Percentiles rank a stretch among this genome's conserved stretches.
These are phyloP conservation scores for Nephrocerus scutellatus DNA, from an alignment of 2,888 invertebrate species.

Conservation along the genomic window DNA sequence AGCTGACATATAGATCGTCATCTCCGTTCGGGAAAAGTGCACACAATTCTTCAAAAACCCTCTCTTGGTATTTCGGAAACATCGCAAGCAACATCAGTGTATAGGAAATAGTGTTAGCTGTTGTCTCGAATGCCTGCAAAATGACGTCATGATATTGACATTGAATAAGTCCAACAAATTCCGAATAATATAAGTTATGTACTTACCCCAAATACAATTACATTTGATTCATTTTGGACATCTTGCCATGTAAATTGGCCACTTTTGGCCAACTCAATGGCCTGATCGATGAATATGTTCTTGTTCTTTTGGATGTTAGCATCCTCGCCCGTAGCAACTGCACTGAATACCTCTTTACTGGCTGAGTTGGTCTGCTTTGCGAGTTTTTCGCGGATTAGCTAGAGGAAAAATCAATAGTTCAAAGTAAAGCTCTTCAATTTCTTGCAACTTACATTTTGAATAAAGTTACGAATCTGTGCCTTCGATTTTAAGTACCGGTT, in stretches of 20 bases:
- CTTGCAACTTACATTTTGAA: slow-evolving; percentile 29
- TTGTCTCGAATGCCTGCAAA: slow-evolving; percentile 40
- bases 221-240: slow-evolving; percentile 39
- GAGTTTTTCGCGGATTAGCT: slow-evolving; percentile 32
- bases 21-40: slow-evolving; percentile 30
- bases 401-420: too few relatives aligned
- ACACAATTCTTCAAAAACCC: slow-evolving; percentile 35
- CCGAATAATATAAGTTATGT: too few relatives aligned
- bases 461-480: slow-evolving; percentile 30
- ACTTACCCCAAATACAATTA: slow-evolving; percentile 37
- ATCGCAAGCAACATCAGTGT: slow-evolving; percentile 36
- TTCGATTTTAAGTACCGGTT: slow-evolving; percentile 29
- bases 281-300: slow-evolving; percentile 33
- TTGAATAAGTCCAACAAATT: too few relatives aligned
- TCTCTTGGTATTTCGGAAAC: slow-evolving; percentile 39
- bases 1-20: slow-evolving; percentile 31
- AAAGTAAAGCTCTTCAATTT: background rate
- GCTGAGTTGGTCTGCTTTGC: too few relatives aligned
- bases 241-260: slow-evolving; percentile 34
- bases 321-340: slow-evolving; percentile 2
- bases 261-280: slow-evolving; percentile 31
- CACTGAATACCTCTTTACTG: slow-evolving; percentile 18
- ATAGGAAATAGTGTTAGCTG: slow-evolving; percentile 36
- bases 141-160: slow-evolving; percentile 25
- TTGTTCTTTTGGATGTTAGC: slow-evolving; percentile 17